phyloP scores from a whole-genome alignment of 2,113 vertebrate genomes.

The Serilophus lunatus region DNA sequence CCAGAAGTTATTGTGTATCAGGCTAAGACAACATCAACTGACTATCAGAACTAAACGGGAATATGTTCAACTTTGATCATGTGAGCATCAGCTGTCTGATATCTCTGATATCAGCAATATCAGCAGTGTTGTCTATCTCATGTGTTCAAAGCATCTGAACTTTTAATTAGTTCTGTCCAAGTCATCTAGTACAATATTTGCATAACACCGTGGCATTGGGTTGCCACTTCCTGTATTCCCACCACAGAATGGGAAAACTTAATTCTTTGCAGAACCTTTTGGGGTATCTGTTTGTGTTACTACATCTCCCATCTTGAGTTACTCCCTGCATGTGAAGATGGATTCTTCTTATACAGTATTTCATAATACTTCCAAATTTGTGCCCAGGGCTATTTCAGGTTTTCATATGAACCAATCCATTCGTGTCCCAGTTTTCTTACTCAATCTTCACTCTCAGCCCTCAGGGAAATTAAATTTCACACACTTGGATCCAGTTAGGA shows the following conservation, averaged over 20 bases:
- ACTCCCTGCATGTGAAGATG: constrained; percentile 22
- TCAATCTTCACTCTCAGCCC: constrained; percentile 53
- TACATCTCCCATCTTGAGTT: constrained; percentile 6
- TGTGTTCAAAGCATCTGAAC: not conserved
- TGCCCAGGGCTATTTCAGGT: constrained; percentile 52
- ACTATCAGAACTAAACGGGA: not conserved
- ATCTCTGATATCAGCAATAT: constrained; percentile 32
- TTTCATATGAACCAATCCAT: constrained; percentile 58
- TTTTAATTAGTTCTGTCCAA: constrained; percentile 13
- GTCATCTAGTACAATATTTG: not conserved
- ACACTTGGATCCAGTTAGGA: constrained; percentile 52
- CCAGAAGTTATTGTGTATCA: not conserved
- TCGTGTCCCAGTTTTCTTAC: constrained; percentile 60
- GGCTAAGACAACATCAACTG: not conserved
- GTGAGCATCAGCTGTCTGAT: not conserved
- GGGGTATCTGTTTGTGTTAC: not conserved
- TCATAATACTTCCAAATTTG: constrained; percentile 52
- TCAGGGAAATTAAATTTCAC: constrained; percentile 61
- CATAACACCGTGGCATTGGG: not conserved
- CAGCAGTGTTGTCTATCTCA: constrained; percentile 1
- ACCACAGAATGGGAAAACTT: not conserved
- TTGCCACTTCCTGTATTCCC: not conserved
- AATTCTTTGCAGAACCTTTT: not conserved
- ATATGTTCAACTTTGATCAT: not conserved
- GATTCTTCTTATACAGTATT: constrained; percentile 13